Conservation (phyloP, 2,888 invertebrate genomes). For the Molanna angustata region DNA sequence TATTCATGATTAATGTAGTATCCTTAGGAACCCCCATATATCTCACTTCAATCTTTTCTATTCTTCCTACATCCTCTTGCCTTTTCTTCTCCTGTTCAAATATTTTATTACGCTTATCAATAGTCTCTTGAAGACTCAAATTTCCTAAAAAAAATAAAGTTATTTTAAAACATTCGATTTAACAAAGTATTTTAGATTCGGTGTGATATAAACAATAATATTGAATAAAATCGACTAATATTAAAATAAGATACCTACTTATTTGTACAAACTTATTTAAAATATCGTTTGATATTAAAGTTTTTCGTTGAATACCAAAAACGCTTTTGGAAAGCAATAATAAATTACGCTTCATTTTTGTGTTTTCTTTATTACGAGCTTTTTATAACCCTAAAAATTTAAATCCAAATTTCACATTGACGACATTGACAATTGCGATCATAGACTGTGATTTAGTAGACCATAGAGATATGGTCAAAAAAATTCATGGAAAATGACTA, state of each 20-base stretch:
- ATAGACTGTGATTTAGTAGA: too few relatives aligned
- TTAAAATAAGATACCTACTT: background rate
- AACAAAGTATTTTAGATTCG: too few relatives aligned
- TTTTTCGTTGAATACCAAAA: constrained; percentile 3
- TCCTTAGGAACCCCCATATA: constrained; percentile 74
- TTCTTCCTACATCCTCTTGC: constrained; percentile 67
- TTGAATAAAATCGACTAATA: too few relatives aligned
- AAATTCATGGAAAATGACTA: too few relatives aligned
- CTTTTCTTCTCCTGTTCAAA: constrained; percentile 75
- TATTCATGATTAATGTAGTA: constrained; percentile 83
- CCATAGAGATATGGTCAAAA: too few relatives aligned
- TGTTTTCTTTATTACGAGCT: background rate
- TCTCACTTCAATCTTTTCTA: constrained; percentile 88
- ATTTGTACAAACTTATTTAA: background rate
- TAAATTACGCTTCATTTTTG: constrained; percentile 16
- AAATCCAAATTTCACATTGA: background rate
- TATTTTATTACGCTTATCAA: constrained; percentile 62
- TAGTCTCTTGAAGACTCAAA: constrained; percentile 52
- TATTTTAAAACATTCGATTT: background rate
- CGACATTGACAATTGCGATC: too few relatives aligned
- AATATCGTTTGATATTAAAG: background rate
- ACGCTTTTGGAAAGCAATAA: constrained; percentile 12
- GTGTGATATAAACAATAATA: too few relatives aligned
- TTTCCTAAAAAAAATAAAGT: constrained; percentile 41
- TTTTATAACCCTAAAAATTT: background rate